phyloP scores from a whole-genome alignment of 1,140 invertebrate species.

The Drosophila lacteicornis region DNA sequence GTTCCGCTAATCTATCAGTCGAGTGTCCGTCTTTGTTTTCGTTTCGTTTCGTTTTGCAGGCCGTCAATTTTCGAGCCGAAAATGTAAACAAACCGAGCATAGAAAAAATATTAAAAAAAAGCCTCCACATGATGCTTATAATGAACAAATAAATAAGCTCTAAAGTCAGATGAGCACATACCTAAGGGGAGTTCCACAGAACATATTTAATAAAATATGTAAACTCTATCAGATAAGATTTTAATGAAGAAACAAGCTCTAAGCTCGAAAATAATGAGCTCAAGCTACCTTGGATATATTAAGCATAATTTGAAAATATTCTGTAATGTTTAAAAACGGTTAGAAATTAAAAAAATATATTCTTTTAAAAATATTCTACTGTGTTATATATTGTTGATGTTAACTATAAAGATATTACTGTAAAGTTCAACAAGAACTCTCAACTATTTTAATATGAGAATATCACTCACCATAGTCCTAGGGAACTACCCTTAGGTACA shows the following conservation, averaged over 20 bases:
- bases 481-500: background rate
- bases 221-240: background rate
- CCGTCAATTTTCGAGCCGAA: slow-evolving; percentile 53
- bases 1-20: slow-evolving; percentile 30
- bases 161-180: slow-evolving; percentile 2
- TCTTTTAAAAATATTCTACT: background rate
- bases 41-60: slow-evolving; percentile 22
- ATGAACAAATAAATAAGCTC: slow-evolving; percentile 48
- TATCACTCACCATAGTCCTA: too few species aligned
- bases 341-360: background rate
- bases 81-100: slow-evolving; percentile 57
- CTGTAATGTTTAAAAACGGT: too few species aligned
- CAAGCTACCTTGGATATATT: too few species aligned
- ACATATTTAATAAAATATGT: too few species aligned
- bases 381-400: too few species aligned
- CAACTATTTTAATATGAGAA: background rate
- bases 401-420: too few species aligned
- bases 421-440: too few species aligned
- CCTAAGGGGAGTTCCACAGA: background rate
- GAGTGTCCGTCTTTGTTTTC: slow-evolving; percentile 32
- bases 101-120: slow-evolving; percentile 31
- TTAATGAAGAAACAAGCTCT: too few species aligned
- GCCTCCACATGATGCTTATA: slow-evolving; percentile 27
- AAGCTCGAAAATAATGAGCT: too few species aligned
- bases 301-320: too few species aligned